phyloP scores from a whole-genome alignment of 2,888 invertebrate species.

The Nephrotoma guestfalica region DNA sequence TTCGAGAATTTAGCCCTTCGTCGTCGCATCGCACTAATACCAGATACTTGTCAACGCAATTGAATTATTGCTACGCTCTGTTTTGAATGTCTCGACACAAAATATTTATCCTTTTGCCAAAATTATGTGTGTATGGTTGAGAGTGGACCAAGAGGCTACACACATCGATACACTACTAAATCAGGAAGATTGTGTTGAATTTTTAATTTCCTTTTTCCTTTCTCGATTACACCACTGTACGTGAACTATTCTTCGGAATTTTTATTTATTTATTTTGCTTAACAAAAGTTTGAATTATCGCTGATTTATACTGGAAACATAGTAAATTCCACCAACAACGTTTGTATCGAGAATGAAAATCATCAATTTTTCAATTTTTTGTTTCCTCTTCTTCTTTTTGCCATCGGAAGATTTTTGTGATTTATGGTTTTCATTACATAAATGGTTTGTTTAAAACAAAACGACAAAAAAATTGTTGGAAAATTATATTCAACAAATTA shows the following conservation, averaged over 20 bases:
- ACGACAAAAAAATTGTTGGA: not conserved
- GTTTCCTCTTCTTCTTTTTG: not conserved
- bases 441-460: not conserved
- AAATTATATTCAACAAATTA: not conserved
- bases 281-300: not conserved
- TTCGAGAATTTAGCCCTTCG: not conserved
- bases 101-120: not conserved
- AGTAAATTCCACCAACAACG: not conserved
- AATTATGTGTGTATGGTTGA: not conserved
- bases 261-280: not conserved
- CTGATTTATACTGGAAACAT: not conserved
- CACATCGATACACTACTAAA: not conserved
- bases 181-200: not conserved
- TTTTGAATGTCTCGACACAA: not conserved
- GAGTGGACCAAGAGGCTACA: not conserved
- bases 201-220: not conserved
- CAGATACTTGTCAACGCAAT: not conserved
- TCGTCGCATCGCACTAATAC: not conserved
- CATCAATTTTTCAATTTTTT: not conserved
- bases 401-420: not conserved
- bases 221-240: not conserved
- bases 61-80: not conserved
- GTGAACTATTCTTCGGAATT: too few species aligned
- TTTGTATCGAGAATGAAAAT: not conserved
- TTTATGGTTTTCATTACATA: not conserved